A percentile compares a stretch with the other conserved stretches of the same genome.
phyloP scores from a whole-genome alignment of 2,888 invertebrate species.

The Polydrusus cervinus region DNA sequence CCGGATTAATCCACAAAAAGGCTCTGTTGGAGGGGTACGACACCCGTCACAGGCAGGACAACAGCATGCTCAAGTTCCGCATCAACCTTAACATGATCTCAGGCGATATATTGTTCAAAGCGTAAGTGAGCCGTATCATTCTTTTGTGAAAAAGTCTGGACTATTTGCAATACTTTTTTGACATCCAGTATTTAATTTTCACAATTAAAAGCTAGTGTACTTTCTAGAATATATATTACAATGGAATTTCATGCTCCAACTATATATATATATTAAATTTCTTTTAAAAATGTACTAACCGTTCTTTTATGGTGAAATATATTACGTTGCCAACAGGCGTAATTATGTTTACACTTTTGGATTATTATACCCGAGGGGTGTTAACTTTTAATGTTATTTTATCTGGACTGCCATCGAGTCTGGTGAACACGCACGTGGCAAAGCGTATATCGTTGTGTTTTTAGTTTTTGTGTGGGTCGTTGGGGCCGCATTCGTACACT shows the following conservation, averaged over 20 bases:
- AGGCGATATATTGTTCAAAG: slow-evolving; percentile 98
- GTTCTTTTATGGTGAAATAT: not conserved
- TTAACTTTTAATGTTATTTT: slow-evolving; percentile 11
- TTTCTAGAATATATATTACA: too few relatives aligned
- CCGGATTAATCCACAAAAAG: slow-evolving; percentile 88
- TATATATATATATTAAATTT: too few relatives aligned
- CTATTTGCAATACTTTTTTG: too few relatives aligned
- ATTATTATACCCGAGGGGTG: slow-evolving; percentile 4
- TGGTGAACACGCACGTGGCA: not conserved
- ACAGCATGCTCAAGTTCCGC: slow-evolving; percentile 93
- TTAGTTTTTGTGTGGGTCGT: not conserved
- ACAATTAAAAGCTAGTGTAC: too few relatives aligned
- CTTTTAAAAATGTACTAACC: too few relatives aligned
- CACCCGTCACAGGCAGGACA: slow-evolving; percentile 93
- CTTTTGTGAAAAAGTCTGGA: not conserved
- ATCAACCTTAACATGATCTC: slow-evolving; percentile 95
- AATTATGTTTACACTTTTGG: slow-evolving; percentile 14
- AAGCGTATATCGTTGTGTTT: not conserved
- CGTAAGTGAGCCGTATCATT: slow-evolving; percentile 79
- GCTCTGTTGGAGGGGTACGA: slow-evolving; percentile 97
- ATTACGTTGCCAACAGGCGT: not conserved
- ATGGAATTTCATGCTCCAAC: too few relatives aligned
- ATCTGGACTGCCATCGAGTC: slow-evolving; percentile 2
- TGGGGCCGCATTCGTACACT: not conserved
- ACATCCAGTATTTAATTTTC: too few relatives aligned